Base-by-base conservation (phyloP, 2,797 vertebrate genomes). In the Simalia tracyae region DNA sequence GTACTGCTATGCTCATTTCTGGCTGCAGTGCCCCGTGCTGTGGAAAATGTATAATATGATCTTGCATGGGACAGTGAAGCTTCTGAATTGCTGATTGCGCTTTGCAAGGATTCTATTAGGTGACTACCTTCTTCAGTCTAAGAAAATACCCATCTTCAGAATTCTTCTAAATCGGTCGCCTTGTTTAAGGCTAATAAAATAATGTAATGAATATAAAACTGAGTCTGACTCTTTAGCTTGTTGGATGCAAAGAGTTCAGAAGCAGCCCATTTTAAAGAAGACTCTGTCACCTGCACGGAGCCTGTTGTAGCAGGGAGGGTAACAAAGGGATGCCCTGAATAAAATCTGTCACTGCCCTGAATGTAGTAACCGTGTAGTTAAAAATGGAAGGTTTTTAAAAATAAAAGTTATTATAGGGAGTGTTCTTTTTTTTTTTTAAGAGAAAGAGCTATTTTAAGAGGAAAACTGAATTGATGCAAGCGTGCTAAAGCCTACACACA, bases 1-100 rank as follows among this genome's bases (percentile, higher is more conserved):
- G 8, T 54, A 54, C 5, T 11, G 0, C 19, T 17, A 9, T 36
- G 31, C 15, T 72, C 31, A 31, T 72, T 36, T 42, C 31, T 42
- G 7, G 31, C 31, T 42, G 7, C 17, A 1, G 17, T 42, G 68
- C 0, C 2, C 24, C 46, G 1, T 84, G 24, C 8, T 2, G 1
- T 57, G 26, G 84, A 4, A 85, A 85, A 56, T 15, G 2, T 9
- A n/a, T 17, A 15, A 56, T 57, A 14, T 57, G 28, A 56, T 56
- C 50, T n/a, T 28, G n/a, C 63, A 4, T 64, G 24, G 61, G 8
- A 63, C 8, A 10, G 24, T 63, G 26, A 63, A 24, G 10, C 24
- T 42, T 1, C 22, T 36, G 72, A 24, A 22, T 19, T 36, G 72
- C 72, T 42, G 42, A 10, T 81, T 9, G 17, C 46, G 2, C 22